Conservation (phyloP, 1,140 invertebrate species). For the Drosophila azteca region DNA sequence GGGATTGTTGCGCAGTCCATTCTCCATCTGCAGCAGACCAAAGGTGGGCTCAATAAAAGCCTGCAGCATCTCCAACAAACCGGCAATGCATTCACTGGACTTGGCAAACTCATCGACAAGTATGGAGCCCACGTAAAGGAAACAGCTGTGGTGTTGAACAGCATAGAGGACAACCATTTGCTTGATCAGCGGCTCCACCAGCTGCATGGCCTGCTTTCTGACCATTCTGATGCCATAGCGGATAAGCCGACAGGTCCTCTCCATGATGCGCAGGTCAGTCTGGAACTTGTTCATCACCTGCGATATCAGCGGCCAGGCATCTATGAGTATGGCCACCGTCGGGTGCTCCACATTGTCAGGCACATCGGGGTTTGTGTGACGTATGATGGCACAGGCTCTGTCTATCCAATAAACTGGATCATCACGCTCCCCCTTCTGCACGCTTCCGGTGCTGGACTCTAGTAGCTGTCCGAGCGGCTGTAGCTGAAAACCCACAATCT, state of each 20-base stretch:
- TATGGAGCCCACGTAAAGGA: conserved; percentile 97
- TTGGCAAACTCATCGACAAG: conserved; percentile 96
- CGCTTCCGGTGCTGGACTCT: conserved; percentile 60
- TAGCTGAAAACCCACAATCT: conserved; percentile 92
- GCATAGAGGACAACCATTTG: conserved; percentile 95
- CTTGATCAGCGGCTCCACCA: conserved; percentile 92
- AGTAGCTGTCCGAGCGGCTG: conserved; percentile 87
- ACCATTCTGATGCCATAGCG: conserved; percentile 95
- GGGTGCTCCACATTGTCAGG: conserved; percentile 88
- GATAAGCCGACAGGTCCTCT: conserved; percentile 94
- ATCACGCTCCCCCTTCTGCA: conserved; percentile 84
- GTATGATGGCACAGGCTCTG: conserved; percentile 94
- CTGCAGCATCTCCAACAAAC: conserved; percentile 93
- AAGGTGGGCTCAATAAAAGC: conserved; percentile 95
- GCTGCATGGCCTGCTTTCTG: conserved; percentile 89
- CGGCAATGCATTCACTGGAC: conserved; percentile 87
- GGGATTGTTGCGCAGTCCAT: conserved; percentile 94
- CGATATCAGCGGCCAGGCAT: conserved; percentile 95
- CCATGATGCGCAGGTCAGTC: conserved; percentile 93
- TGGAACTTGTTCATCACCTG: conserved; percentile 90
- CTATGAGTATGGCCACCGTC: conserved; percentile 91
- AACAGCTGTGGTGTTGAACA: conserved; percentile 94
- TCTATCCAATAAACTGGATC: conserved; percentile 98
- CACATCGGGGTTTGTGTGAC: conserved; percentile 88
- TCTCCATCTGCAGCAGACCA: conserved; percentile 89